Base-by-base conservation (phyloP, 2,888 invertebrate genomes). In the Colletes collaris region DNA sequence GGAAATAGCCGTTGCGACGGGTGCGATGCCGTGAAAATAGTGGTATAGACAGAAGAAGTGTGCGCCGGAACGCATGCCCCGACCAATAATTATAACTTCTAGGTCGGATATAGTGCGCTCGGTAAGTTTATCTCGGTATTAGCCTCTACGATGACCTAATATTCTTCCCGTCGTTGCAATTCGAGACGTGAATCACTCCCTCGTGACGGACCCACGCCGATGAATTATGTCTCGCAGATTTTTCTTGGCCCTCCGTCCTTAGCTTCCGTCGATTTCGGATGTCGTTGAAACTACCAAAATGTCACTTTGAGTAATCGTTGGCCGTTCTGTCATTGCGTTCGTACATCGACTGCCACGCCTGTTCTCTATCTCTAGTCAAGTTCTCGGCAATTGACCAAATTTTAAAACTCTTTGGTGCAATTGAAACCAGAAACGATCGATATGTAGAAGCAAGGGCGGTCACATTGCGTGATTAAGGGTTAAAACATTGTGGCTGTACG, bases 11-110 rank as follows among this genome's bases (percentile, higher is more conserved):
- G 53, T 67, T 58, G 81, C 72, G 85, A 63, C 67, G 60, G 70
- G 76, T 70, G 65, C 63, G 74, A 82, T 62, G 68, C 70, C 59
- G 75, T 65, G 69, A 72, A 62, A 76, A 76, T 70, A 82, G 84
- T 81, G 62, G 82, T 72, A 70, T 75, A 84, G 84, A 81, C 76
- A 70, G 76, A 40, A 73, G 71, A 80, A 81, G 72, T 71, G 84
- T 73, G 78, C 84, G 79, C 66, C 81, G 72, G 58, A 69, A 81
- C 80, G 73, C 82, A 73, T 84, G 79, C 77, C 79, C 84, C 81
- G 74, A 63, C 66, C 58, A 85, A 82, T 88, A 89, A 87, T 88
- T 88, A 86, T 88, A 88, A 89, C 87, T 85, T 87, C 79, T 86
- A 83, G 87, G 84, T 82, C 87, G 74, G 35, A 65, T 77, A 78